Evolutionary conservation across 2,113 vertebrate genomes (phyloP).

Genomic region (Montifringilla adamsi): DNA sequence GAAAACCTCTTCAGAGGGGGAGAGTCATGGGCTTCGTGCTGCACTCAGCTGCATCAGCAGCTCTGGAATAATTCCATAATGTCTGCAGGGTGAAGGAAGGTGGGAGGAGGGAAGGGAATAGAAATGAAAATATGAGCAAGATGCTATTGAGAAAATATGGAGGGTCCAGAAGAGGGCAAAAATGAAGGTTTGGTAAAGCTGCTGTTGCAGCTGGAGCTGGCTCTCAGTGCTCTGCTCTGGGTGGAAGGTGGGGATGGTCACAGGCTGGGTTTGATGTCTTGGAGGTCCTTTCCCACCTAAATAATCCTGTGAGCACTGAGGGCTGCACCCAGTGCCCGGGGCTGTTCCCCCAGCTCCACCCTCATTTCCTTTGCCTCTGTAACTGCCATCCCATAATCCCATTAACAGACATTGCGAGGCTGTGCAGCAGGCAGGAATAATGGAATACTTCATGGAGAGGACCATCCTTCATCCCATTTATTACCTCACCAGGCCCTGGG

Average conservation of each 20-base stretch:
- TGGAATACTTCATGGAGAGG: no score
- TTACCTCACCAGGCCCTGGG: no score
- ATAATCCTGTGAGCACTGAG: no score
- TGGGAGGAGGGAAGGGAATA: not conserved
- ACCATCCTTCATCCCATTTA: no score
- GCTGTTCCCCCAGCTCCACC: no score
- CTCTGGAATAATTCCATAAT: not conserved
- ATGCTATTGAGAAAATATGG: not conserved
- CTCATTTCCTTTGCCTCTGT: no score
- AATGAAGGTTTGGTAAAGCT: not conserved
- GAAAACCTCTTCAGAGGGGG: not conserved
- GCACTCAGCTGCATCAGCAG: not conserved
- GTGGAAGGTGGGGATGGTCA: not conserved
- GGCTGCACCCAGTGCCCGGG: no score
- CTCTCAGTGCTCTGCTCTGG: not conserved
- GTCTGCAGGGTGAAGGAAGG: not conserved
- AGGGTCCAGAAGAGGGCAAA: not conserved
- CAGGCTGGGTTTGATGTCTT: not conserved
- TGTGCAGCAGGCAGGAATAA: no score
- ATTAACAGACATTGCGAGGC: no score
- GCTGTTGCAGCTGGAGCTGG: not conserved
- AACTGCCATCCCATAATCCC: no score
- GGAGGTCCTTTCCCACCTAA: no score
- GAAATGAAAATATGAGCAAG: not conserved
- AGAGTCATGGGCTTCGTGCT: not conserved